Evolutionary conservation across 1,140 invertebrate genomes (phyloP), one percentile per base, ranked within the genome.

Genomic region (Hirudo medicinalis): DNA sequence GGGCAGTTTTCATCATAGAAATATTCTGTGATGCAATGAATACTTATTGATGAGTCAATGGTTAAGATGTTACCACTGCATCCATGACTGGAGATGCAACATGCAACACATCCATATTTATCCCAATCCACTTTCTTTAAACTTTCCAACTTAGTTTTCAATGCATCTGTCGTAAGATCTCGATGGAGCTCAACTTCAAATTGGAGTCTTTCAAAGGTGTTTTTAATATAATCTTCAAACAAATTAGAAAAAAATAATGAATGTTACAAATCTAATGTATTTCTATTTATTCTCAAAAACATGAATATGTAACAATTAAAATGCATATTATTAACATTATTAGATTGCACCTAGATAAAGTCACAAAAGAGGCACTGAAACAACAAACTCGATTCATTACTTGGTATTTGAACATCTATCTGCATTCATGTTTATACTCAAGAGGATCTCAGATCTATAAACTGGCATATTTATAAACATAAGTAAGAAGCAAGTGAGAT

Each of bases 21-120:
- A 43, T 32, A 68, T 17, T 27, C 36, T 22, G 25, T 43, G 25
- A 68, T 32, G n/a, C 36, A n/a, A 22, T 11, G 25, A 43, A 68
- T 68, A 6, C 36, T 36, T 11, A 32, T 22, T 17, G 25, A 9
- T 32, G 29, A 32, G 36, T 68, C 67, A 22, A 11, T 40, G n/a
- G 67, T 68, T 13, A 29, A 68, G 8, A 68, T 43, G 67, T 22
- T 22, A 40, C 67, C 67, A 6, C 11, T 15, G 13, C 36, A 29
- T 68, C 67, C 67, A 43, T 68, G 67, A 43, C 22, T 40, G 20
- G 40, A 22, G 13, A 68, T 40, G 67, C 67, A 68, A 43, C 67
- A 68, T 22, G 36, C 67, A 36, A 68, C 22, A 9, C 22, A 25
- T 32, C 40, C 67, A n/a, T 68, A 68, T 36, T 32, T 27, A 19